These are phyloP conservation scores for Sebastes dallii DNA, from an alignment of 2,797 vertebrate species.

Conservation along the genomic window DNA sequence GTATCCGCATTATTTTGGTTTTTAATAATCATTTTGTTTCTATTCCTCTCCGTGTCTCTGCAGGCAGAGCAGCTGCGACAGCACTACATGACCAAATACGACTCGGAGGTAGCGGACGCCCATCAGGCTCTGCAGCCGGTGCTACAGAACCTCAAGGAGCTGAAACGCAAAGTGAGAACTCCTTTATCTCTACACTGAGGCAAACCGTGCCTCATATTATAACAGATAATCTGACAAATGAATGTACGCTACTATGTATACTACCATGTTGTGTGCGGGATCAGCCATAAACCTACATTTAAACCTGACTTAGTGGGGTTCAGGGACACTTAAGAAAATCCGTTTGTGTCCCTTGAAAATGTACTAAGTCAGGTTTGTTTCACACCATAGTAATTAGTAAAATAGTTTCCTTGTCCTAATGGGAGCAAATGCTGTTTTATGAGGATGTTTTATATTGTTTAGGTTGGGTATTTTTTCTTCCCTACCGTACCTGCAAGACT, in stretches of 20 bases:
- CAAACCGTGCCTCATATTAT: not conserved
- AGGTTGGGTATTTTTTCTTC: not conserved
- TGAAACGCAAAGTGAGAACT: constrained; percentile 89
- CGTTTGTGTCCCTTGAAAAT: no score
- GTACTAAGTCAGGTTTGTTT: not conserved
- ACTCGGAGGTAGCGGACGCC: constrained; percentile 94
- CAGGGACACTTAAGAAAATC: no score
- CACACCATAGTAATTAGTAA: not conserved
- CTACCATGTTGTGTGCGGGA: not conserved
- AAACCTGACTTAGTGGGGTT: not conserved
- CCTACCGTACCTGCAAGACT: not conserved
- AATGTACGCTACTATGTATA: not conserved
- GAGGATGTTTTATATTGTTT: not conserved
- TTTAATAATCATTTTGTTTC: not conserved
- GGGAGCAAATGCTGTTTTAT: not conserved
- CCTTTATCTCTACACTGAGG: not conserved
- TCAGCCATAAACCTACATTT: not conserved
- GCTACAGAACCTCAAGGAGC: constrained; percentile 91
- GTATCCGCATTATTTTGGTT: not conserved
- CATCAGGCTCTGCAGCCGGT: constrained; percentile 92
- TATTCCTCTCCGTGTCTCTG: not conserved
- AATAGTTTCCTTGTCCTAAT: not conserved
- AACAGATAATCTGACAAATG: not conserved
- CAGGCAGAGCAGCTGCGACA: constrained; percentile 95
- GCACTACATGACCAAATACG: constrained; percentile 98